These are phyloP conservation scores for Lates japonicus DNA, from an alignment of 2,797 vertebrate species.

Conservation along the genomic window DNA sequence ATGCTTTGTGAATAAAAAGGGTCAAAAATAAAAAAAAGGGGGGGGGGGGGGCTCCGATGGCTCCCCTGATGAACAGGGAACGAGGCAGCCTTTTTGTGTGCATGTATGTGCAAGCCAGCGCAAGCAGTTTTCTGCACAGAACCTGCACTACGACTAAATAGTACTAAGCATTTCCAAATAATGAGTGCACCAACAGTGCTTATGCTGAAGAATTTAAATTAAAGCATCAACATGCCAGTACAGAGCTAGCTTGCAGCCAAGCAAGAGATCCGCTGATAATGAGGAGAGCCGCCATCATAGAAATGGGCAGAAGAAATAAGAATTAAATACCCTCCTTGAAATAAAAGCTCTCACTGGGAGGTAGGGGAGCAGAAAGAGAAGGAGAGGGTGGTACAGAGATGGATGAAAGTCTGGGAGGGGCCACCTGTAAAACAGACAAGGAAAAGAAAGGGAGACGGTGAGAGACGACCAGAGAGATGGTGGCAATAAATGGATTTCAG, in stretches of 20 bases:
- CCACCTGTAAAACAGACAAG: no score
- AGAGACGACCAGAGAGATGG: conserved; percentile 37
- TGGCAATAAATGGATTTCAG: conserved; percentile 45
- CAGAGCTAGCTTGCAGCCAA: conserved; percentile 43
- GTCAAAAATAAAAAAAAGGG: conserved; percentile 69
- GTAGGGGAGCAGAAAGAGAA: conserved; percentile 61
- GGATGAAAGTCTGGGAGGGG: conserved; percentile 50
- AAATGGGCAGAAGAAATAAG: conserved; percentile 84
- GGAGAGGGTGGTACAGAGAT: conserved; percentile 34
- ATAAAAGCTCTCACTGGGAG: conserved; percentile 69
- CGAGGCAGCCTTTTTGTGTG: conserved; percentile 35
- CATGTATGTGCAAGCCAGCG: conserved; percentile 6
- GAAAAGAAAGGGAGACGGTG: conserved; percentile 47
- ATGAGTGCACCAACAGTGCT: neutral
- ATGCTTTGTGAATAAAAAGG: conserved; percentile 58
- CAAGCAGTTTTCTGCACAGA: conserved; percentile 10
- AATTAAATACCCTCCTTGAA: conserved; percentile 83
- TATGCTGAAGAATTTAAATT: conserved; percentile 17
- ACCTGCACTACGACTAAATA: conserved; percentile 19
- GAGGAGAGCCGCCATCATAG: conserved; percentile 75
- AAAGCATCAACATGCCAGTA: conserved; percentile 21
- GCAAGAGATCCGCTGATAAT: conserved; percentile 66
- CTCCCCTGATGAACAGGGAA: conserved; percentile 31
- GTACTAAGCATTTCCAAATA: conserved; percentile 4
- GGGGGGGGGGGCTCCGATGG: no score